Percentiles rank a stretch among this genome's conserved stretches.
These are phyloP conservation scores for Neuroscelio doddi DNA, from an alignment of 2,888 invertebrate genomes.

Conservation along the genomic window DNA sequence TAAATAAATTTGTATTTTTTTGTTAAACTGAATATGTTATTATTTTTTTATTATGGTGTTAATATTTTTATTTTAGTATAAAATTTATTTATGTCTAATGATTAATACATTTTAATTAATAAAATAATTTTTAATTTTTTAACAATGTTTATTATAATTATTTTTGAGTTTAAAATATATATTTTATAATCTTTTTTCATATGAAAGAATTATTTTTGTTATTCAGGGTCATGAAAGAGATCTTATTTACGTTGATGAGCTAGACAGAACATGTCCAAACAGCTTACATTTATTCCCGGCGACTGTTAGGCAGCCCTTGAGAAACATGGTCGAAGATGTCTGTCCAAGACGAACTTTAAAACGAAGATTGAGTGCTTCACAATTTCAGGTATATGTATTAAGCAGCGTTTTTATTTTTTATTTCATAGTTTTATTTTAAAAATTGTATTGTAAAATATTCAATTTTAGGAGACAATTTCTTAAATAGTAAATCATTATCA, in stretches of 20 bases:
- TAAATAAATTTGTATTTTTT: no score
- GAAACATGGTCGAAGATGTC: slow-evolving; percentile 88
- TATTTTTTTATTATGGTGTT: no score
- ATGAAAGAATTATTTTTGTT: background rate
- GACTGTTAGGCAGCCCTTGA: slow-evolving; percentile 86
- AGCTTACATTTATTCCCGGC: slow-evolving; percentile 88
- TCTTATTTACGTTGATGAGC: slow-evolving; percentile 74
- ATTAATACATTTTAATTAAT: no score
- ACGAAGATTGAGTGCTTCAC: slow-evolving; percentile 79
- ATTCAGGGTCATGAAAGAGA: slow-evolving; percentile 64
- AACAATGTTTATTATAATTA: no score
- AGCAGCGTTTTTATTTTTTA: background rate
- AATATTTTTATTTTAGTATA: no score
- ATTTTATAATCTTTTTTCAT: background rate
- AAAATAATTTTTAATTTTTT: no score
- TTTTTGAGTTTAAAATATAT: slow-evolving; percentile 4
- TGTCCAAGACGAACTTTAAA: slow-evolving; percentile 80
- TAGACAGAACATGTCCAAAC: slow-evolving; percentile 88
- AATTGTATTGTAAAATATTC: no score
- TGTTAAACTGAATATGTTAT: no score
- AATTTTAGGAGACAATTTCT: no score
- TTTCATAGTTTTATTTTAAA: slow-evolving; percentile 1
- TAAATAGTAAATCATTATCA: no score
- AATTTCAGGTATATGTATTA: slow-evolving; percentile 75
- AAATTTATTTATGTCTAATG: no score